Base-by-base conservation (phyloP, 2,797 vertebrate genomes). In the Oreochromis grahami region DNA sequence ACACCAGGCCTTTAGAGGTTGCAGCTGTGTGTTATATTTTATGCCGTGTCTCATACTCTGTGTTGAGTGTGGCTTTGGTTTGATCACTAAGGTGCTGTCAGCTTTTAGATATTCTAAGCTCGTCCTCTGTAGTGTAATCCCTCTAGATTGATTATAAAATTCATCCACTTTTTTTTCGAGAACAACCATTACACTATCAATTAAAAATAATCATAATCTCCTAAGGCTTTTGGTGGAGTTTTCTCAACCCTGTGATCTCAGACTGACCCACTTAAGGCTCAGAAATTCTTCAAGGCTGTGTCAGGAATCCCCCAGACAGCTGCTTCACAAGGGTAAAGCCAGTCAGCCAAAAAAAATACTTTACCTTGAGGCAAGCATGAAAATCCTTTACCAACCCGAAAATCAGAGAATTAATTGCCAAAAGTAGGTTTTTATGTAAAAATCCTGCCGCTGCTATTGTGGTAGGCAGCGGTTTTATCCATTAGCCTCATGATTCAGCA, bases 241-340 rank as follows among this genome's bases (percentile, higher is more conserved):
- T 74, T 48, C 65, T 50, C 26, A 77, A 2, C 65, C 41, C 36
- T 3, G 21, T 83, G 84, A 93, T 90, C 82, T 87, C 76, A 85
- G 24, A 79, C 41, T 90, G 88, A 90, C 84, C 91, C 78, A 91
- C 10, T 92, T 88, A 83, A 79, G 41, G 50, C 88, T 51, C 21
- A 87, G 77, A 77, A 74, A 74, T 80, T 77, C 19, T 86, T 91
- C 77, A 58, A 83, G 63, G 68, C 45, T 3, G 48, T 48, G 76
- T 83, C 79, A 77, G 29, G 34, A 88, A 81, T 86, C 65, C 83
- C 52, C 14, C 15, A 83, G 81, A 88, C 77, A 79, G 34, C 78
- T 52, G 38, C 76, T 91, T 58, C 79, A 79, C 74, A 83, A 78
- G 77, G 79, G 56, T 82, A 81, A 77, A 89, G 51, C 34, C 80